Conservation (phyloP, 2,113 vertebrate species). For the Syrrhaptes paradoxus region DNA sequence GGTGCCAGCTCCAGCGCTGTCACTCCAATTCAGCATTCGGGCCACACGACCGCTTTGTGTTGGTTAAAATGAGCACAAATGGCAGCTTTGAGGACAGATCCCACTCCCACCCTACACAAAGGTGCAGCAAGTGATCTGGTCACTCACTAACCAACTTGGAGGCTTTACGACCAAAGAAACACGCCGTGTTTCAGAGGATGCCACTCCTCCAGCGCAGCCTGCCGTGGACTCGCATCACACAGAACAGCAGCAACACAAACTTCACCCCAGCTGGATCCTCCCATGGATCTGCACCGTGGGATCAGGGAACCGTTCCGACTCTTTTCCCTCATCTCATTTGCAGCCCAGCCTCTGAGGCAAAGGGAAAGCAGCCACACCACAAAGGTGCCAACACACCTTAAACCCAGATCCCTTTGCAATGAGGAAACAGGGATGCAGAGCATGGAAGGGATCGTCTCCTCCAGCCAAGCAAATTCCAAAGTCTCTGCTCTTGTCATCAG, state of each 20-base stretch:
- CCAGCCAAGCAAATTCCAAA: background rate
- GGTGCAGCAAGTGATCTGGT: background rate
- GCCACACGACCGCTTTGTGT: background rate
- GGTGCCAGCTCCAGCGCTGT: background rate
- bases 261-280: background rate
- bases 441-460: background rate
- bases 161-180: background rate
- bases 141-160: background rate
- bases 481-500: background rate
- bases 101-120: background rate
- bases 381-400: background rate
- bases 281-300: background rate
- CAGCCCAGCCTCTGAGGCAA: background rate
- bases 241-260: background rate
- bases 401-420: background rate
- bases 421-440: background rate
- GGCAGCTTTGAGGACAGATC: background rate
- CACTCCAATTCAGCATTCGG: background rate
- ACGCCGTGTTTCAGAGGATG: rapidly evolving
- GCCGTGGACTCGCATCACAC: rapidly evolving
- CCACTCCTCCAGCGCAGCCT: background rate
- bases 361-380: background rate
- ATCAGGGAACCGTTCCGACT: background rate
- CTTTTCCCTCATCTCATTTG: background rate
- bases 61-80: background rate